Base-by-base conservation (phyloP, 2,888 invertebrate genomes). In the Amphipyra tragopoginis region DNA sequence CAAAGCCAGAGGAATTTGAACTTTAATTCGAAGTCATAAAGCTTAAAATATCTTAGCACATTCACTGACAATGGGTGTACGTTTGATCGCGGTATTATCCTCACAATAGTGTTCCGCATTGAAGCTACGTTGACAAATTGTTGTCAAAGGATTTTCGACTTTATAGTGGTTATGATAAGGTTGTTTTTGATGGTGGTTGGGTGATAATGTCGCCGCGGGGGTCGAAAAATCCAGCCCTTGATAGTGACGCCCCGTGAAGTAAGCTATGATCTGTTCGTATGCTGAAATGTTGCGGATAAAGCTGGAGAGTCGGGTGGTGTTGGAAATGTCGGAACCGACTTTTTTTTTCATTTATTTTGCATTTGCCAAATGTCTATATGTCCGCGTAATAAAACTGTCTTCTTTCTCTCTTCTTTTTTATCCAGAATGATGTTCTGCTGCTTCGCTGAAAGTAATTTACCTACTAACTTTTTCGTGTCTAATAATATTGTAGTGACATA, bases 181-280 rank as follows among this genome's bases (percentile, higher is more conserved):
- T 85, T 76, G 80, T 57, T 85, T 86, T 86, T 89, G 54, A 66
- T 29, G 40, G 62, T 54, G 55, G 36, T 59, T 62, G 9, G 60
- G 59, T 75, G 81, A 92, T 89, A 92, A 93, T 93, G 84, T 83
- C 93, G 83, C 94, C 81, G 81, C 90, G 82, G 94, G 94, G 94
- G 94, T 90, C 88, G 90, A 84, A 88, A 91, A 92, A 92, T 91
- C 90, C 90, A 85, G 87, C 91, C 91, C 91, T 92, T 88, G 86
- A 87, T 86, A 88, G 92, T 88, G 94, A 94, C 94, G 91, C 94
- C 94, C 94, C 93, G 92, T 89, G 91, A 91, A 92, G 94, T 93
- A 91, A 91, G 93, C 93, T 91, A 91, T 91, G 93, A 94, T 94
- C 93, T 92, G 93, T 90, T 91, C 88, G 86, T 91, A 88, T 83